Evolutionary conservation across 1,140 invertebrate genomes (phyloP).

Genomic region (Eulimnadia texana): DNA sequence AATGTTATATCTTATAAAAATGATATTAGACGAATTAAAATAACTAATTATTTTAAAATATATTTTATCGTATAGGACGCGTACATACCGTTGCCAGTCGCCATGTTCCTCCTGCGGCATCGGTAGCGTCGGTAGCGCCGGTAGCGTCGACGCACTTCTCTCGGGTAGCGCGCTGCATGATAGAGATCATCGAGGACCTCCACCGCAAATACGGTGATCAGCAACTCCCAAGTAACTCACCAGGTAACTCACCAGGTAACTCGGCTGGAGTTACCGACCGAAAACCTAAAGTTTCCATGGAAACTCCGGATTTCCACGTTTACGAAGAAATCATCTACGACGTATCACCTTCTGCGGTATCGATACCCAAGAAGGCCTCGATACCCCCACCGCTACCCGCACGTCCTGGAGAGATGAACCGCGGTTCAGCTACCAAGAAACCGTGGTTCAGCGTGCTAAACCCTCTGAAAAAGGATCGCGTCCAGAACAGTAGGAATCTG

Average conservation of each 20-base stretch:
- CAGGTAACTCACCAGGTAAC: too few relatives aligned
- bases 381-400: neutral
- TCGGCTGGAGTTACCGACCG: too few relatives aligned
- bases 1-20: too few relatives aligned
- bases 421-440: neutral
- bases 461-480: neutral
- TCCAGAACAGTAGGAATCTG: neutral
- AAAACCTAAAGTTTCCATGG: neutral
- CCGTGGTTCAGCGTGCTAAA: neutral
- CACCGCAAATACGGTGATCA: conserved; percentile 17
- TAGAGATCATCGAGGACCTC: conserved; percentile 28
- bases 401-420: neutral
- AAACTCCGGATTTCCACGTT: conserved; percentile 24
- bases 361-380: neutral
- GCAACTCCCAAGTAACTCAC: neutral
- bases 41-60: too few relatives aligned
- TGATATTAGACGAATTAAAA: too few relatives aligned
- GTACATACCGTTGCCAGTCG: too few relatives aligned
- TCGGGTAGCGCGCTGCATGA: conserved; percentile 27
- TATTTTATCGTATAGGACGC: too few relatives aligned
- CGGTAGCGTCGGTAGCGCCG: too few relatives aligned
- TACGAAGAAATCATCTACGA: conserved; percentile 29
- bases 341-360: conserved; percentile 5
- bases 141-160: conserved; percentile 20
- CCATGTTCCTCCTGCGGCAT: too few relatives aligned